phyloP scores from a whole-genome alignment of 1,140 invertebrate species.

The Eupristina koningsbergeri region DNA sequence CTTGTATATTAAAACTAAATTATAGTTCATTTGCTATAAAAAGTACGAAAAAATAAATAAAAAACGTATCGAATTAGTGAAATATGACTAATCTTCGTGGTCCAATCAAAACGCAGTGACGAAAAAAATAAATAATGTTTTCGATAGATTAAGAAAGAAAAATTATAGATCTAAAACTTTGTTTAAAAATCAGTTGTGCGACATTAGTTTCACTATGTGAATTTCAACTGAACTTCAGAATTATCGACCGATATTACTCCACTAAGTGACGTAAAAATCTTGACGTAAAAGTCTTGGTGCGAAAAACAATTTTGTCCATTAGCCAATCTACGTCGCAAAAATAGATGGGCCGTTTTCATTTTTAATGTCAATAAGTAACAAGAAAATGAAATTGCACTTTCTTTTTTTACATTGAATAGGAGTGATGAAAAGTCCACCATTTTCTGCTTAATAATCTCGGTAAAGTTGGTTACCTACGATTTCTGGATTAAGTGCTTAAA shows the following conservation, averaged over 20 bases:
- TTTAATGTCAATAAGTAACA: neutral
- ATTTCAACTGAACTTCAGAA: neutral
- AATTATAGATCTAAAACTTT: neutral
- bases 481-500: neutral
- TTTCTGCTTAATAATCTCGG: neutral
- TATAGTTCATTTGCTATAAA: neutral
- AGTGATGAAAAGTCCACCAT: neutral
- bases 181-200: neutral
- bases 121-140: constrained; percentile 24
- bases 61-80: neutral
- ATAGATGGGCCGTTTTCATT: neutral
- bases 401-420: neutral
- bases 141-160: neutral
- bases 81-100: neutral
- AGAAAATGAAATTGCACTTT: constrained; percentile 35
- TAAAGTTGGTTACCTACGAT: neutral
- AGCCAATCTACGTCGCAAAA: neutral
- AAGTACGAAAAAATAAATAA: constrained; percentile 1
- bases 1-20: neutral
- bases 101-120: neutral
- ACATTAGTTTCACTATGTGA: constrained; percentile 24
- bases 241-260: constrained; percentile 19
- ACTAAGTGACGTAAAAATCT: constrained; percentile 1
- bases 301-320: too few species aligned
- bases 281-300: constrained; percentile 19